Evolutionary conservation across 2,888 invertebrate species (phyloP).

Genomic region (Clusia tigrina): DNA sequence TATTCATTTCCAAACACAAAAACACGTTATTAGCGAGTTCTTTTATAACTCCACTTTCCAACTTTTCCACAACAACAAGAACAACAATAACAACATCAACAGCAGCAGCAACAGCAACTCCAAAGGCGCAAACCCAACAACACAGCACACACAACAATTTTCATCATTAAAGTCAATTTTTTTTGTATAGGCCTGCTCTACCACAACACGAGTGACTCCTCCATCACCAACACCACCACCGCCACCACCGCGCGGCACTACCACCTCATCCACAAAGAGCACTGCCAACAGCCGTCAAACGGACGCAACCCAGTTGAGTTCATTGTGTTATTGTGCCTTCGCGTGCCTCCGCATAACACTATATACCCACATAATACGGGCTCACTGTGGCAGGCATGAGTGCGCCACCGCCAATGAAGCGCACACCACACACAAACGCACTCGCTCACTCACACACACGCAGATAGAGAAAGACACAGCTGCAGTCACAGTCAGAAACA

Average conservation of each 20-base stretch:
- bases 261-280: slow-evolving; percentile 32
- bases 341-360: slow-evolving; percentile 41
- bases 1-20: too few relatives aligned
- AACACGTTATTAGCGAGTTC: not conserved
- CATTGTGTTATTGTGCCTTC: slow-evolving; percentile 57
- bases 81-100: not conserved
- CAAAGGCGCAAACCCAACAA: not conserved
- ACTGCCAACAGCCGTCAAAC: not conserved
- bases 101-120: too few relatives aligned
- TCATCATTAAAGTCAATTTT: slow-evolving; percentile 6
- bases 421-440: slow-evolving; percentile 26
- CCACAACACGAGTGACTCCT: slow-evolving; percentile 24
- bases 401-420: slow-evolving; percentile 36
- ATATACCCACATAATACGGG: slow-evolving; percentile 52
- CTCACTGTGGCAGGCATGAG: not conserved
- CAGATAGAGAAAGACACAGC: not conserved
- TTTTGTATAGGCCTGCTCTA: slow-evolving; percentile 26
- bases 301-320: slow-evolving; percentile 42
- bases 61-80: slow-evolving; percentile 2
- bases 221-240: slow-evolving; percentile 17
- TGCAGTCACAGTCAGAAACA: too few relatives aligned
- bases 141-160: not conserved
- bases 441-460: slow-evolving; percentile 8
- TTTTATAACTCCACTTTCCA: not conserved
- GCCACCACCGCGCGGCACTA: slow-evolving; percentile 39